Evolutionary conservation across 2,888 invertebrate species (phyloP).

Genomic region (Drosophila colorata): DNA sequence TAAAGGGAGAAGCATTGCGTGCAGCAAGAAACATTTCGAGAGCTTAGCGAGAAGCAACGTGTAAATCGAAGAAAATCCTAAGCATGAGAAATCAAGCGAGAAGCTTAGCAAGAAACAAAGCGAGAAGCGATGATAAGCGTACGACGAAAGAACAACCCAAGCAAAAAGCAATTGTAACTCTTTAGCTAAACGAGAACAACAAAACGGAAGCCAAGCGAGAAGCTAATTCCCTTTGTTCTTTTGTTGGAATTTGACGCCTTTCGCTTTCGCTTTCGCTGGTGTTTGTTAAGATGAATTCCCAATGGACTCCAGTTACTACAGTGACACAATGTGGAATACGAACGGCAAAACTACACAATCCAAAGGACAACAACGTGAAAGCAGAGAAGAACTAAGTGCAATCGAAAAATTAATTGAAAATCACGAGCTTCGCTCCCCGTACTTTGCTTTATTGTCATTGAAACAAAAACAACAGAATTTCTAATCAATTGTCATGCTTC

Average conservation of each 20-base stretch:
- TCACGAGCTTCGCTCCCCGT: not conserved
- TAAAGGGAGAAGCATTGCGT: not conserved
- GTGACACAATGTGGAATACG: not conserved
- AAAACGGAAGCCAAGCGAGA: no score
- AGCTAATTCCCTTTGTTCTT: not conserved
- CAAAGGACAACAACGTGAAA: not conserved
- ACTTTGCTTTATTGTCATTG: not conserved
- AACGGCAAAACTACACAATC: not conserved
- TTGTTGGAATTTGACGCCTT: not conserved
- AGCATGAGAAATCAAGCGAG: not conserved
- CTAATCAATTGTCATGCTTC: not conserved
- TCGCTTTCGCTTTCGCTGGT: not conserved
- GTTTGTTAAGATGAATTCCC: not conserved
- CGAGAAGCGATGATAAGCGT: not conserved
- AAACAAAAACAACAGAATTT: not conserved
- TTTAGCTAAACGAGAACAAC: not conserved
- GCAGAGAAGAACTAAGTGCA: not conserved
- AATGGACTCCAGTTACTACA: not conserved
- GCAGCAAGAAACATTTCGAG: not conserved
- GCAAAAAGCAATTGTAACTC: slow-evolving; percentile 2
- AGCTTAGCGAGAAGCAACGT: not conserved
- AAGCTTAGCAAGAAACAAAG: not conserved
- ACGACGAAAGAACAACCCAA: not conserved
- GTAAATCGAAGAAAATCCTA: not conserved
- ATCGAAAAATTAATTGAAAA: slow-evolving; percentile 10